A percentile compares a stretch with the other conserved stretches of the same genome.
phyloP scores from a whole-genome alignment of 2,113 vertebrate species.

The Urocynchramus pylzowi region DNA sequence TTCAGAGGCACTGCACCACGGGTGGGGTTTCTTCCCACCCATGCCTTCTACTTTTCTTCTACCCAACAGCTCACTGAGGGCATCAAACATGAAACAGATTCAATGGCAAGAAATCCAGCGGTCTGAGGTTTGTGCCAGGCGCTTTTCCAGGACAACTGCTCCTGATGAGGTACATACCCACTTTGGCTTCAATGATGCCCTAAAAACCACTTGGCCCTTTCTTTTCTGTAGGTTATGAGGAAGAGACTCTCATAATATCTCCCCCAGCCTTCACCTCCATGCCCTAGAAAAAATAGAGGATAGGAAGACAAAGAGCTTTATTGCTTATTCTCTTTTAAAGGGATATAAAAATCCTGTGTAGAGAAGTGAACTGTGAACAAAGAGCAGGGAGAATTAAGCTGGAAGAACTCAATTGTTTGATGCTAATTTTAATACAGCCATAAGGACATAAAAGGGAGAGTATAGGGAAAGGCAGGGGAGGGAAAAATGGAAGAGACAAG shows the following conservation, averaged over 20 bases:
- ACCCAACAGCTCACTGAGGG: background rate
- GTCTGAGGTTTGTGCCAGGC: background rate
- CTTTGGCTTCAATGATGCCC: background rate
- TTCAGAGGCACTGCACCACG: background rate
- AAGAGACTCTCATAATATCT: background rate
- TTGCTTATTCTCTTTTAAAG: background rate
- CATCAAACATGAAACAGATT: background rate
- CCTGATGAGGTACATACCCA: background rate
- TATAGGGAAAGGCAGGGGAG: background rate
- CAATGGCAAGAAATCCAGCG: background rate
- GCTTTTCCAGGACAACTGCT: background rate
- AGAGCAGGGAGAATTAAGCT: background rate
- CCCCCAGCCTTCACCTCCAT: background rate
- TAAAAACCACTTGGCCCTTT: background rate
- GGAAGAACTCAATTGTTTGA: background rate
- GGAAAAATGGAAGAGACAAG: background rate
- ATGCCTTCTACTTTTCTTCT: background rate
- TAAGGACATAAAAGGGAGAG: background rate
- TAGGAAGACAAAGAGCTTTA: background rate
- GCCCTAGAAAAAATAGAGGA: background rate
- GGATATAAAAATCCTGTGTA: background rate
- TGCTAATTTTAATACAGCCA: background rate
- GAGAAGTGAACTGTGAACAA: background rate
- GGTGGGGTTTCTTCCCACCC: background rate
- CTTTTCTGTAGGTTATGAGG: background rate